Evolutionary conservation across 2,888 invertebrate genomes (phyloP), one percentile per base, ranked within the genome.

Genomic region (Lithophane ornitopus): DNA sequence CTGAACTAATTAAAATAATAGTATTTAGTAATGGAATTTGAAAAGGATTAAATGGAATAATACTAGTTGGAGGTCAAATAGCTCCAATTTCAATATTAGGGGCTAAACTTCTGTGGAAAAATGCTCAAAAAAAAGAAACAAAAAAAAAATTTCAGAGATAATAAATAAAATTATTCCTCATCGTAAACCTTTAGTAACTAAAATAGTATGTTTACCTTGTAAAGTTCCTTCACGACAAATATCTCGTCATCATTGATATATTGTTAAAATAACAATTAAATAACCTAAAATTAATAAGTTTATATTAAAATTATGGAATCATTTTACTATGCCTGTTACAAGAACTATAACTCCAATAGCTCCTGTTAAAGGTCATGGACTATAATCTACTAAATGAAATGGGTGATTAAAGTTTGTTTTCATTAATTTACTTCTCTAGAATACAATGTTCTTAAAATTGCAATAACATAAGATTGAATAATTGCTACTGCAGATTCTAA

Each of bases 81-180:
- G 90, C 58, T 58, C 94, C 94, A 88, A 94, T 92, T 93, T 95
- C 94, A 91, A 94, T 93, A 89, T 94, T 94, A 28, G 94, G 94
- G 0, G 94, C 91, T 88, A 94, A 81, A 0, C 94, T 94, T 86
- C 93, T 94, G 88, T 97, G 97, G 81, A 97, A 97, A 92, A 97
- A 97, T 54, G 96, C 95, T 93, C 97, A 97, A 92, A 97, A 97
- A 93, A 97, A 97, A 2, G 97, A 96, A 82, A 97, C 86, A 89
- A 97, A 97, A 90, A 97, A 89, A 97, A 95, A 85, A 98, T 93
- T 97, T 98, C 98, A 68, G 98, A 98, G 11, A 97, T 92, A 97
- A 98, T 98, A 97, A 98, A 98, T 95, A 98, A 92, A 91, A 98
- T 97, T 97, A 98, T 98, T 87, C 98, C 98, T 96, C 97, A 97